Conservation (phyloP, 64 coral and sea anemone genomes). For the Porites lutea region DNA sequence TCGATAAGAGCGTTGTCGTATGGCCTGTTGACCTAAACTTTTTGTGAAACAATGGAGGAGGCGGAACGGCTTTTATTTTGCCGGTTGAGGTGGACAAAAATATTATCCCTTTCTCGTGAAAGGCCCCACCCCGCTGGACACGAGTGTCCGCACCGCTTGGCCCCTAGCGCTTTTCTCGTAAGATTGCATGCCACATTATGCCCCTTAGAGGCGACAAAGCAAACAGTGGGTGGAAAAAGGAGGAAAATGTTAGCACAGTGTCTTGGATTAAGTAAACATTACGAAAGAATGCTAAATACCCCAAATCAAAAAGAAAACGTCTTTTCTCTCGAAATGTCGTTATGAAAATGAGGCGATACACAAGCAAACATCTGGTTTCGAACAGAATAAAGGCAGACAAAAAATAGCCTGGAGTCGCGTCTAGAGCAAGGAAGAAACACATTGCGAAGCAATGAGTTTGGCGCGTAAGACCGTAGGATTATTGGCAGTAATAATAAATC, state of each 20-base stretch:
- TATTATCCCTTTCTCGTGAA: not conserved
- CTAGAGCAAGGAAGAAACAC: not conserved
- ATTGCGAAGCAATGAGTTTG: not conserved
- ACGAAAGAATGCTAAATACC: slow-evolving; percentile 88
- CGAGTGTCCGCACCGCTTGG: slow-evolving; percentile 4
- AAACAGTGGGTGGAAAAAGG: slow-evolving; percentile 69
- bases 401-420: slow-evolving; percentile 6
- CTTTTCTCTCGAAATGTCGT: slow-evolving; percentile 64
- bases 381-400: slow-evolving; percentile 60
- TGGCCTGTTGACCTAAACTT: slow-evolving; percentile 33
- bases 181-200: slow-evolving; percentile 39
- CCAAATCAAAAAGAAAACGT: slow-evolving; percentile 59
- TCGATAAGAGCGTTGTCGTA: slow-evolving; percentile 29
- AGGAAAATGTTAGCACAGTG: slow-evolving; percentile 86
- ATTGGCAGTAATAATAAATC: slow-evolving; percentile 46
- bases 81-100: not conserved
- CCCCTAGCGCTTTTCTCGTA: slow-evolving; percentile 16
- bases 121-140: slow-evolving; percentile 5
- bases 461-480: slow-evolving; percentile 27
- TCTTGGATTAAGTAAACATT: slow-evolving; percentile 76
- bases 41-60: slow-evolving; percentile 32
- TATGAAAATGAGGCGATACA: slow-evolving; percentile 78
- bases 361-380: slow-evolving; percentile 75
- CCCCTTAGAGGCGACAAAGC: slow-evolving; percentile 38
- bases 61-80: slow-evolving; percentile 17